phyloP scores from a whole-genome alignment of 2,113 vertebrate genomes.

The Trichomycterus rosablanca region DNA sequence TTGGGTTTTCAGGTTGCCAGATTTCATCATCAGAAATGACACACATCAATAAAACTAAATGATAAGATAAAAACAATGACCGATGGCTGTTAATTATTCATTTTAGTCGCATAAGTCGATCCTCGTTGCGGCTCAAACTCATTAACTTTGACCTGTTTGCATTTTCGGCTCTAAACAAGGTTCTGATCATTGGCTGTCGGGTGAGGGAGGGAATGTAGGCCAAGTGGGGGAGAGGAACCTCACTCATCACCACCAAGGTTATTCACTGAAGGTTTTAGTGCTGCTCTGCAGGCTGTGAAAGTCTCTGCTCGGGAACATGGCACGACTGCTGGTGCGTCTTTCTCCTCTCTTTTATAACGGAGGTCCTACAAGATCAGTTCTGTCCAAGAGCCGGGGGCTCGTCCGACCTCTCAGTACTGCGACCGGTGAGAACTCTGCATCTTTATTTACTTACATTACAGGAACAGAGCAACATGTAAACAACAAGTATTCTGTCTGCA shows the following conservation, averaged over 20 bases:
- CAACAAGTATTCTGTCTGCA: no score
- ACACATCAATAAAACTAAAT: not conserved
- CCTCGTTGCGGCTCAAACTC: not conserved
- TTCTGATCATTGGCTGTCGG: slow-evolving; percentile 13
- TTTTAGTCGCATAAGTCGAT: not conserved
- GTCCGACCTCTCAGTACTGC: slow-evolving; percentile 51
- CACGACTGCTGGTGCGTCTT: slow-evolving; percentile 55
- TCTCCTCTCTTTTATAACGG: slow-evolving; percentile 38
- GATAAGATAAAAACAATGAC: not conserved
- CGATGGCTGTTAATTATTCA: slow-evolving; percentile 24
- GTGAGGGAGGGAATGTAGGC: slow-evolving; percentile 17
- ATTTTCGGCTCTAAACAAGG: slow-evolving; percentile 9
- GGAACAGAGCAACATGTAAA: no score
- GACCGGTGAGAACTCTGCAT: slow-evolving; percentile 57
- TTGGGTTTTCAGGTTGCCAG: not conserved
- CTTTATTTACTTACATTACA: not conserved
- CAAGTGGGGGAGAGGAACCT: not conserved
- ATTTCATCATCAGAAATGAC: not conserved
- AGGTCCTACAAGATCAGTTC: slow-evolving; percentile 5
- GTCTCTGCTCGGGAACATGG: slow-evolving; percentile 52
- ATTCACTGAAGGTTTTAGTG: slow-evolving; percentile 11
- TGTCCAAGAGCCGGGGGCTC: slow-evolving; percentile 35
- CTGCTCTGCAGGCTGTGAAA: slow-evolving; percentile 1
- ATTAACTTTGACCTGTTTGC: slow-evolving; percentile 28
- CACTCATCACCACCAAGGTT: not conserved